A percentile compares a stretch with the other conserved stretches of the same genome.
Evolutionary conservation across 2,888 invertebrate species (phyloP).

Genomic region (Automeris io): DNA sequence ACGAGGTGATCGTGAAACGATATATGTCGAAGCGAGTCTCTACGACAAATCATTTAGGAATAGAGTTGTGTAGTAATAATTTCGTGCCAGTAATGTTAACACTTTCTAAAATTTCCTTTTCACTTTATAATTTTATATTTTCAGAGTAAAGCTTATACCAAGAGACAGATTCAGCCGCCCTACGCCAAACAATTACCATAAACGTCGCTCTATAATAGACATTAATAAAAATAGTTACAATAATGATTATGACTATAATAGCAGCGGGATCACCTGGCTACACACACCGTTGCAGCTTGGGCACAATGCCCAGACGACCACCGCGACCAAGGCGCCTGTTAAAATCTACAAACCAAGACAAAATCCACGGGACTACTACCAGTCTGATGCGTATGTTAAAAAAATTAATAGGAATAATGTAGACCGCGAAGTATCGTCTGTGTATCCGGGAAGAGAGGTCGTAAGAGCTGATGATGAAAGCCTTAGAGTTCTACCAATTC

Average conservation of each 20-base stretch:
- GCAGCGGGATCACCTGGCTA: slow-evolving; percentile 43
- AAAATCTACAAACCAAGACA: slow-evolving; percentile 55
- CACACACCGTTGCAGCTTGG: slow-evolving; percentile 35
- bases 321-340: slow-evolving; percentile 32
- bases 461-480: slow-evolving; percentile 32
- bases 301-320: slow-evolving; percentile 30
- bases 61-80: too few relatives aligned
- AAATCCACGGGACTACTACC: slow-evolving; percentile 63
- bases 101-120: too few relatives aligned
- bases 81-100: too few relatives aligned
- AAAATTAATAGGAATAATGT: slow-evolving; percentile 46
- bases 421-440: slow-evolving; percentile 44
- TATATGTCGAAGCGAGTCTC: too few relatives aligned
- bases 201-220: slow-evolving; percentile 27
- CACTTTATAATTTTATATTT: too few relatives aligned
- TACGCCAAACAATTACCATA: slow-evolving; percentile 19
- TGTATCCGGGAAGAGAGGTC: slow-evolving; percentile 52
- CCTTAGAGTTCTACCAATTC: slow-evolving; percentile 18
- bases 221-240: slow-evolving; percentile 24
- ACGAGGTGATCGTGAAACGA: too few relatives aligned
- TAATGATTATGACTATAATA: slow-evolving; percentile 60
- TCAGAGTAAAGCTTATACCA: slow-evolving; percentile 39
- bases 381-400: slow-evolving; percentile 61
- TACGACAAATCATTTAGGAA: too few relatives aligned
- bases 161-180: slow-evolving; percentile 22